Evolutionary conservation across 2,888 invertebrate species (phyloP).

Genomic region (Lottia scabra): DNA sequence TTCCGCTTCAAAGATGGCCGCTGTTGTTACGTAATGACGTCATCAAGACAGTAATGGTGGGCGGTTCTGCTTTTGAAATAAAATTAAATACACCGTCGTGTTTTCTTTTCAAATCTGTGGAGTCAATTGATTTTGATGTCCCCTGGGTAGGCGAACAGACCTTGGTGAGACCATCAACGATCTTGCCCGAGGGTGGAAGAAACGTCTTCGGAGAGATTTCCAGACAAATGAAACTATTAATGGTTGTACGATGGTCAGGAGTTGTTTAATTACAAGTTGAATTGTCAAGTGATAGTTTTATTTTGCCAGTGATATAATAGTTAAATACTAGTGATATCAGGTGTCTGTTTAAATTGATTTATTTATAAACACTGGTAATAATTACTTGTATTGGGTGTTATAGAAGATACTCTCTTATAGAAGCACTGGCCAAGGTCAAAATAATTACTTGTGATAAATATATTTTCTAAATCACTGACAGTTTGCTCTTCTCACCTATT

Average conservation of each 20-base stretch:
- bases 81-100: not conserved
- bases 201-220: not conserved
- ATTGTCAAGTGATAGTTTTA: not conserved
- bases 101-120: not conserved
- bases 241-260: not conserved
- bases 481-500: no score
- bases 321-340: no score
- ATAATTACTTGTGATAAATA: no score
- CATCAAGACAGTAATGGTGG: not conserved
- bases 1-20: slow-evolving; percentile 1
- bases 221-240: not conserved
- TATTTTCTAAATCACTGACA: no score
- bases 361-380: no score
- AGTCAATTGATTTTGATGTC: not conserved
- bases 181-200: not conserved
- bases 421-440: no score
- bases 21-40: not conserved
- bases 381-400: no score
- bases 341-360: no score
- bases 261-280: not conserved
- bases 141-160: not conserved
- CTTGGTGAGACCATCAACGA: not conserved
- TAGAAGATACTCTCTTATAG: no score
- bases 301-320: not conserved
- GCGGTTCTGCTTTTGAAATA: not conserved